Percentiles rank a stretch among this genome's conserved stretches.
These are phyloP conservation scores for Tetrax tetrax DNA, from an alignment of 2,113 vertebrate genomes.

Conservation along the genomic window DNA sequence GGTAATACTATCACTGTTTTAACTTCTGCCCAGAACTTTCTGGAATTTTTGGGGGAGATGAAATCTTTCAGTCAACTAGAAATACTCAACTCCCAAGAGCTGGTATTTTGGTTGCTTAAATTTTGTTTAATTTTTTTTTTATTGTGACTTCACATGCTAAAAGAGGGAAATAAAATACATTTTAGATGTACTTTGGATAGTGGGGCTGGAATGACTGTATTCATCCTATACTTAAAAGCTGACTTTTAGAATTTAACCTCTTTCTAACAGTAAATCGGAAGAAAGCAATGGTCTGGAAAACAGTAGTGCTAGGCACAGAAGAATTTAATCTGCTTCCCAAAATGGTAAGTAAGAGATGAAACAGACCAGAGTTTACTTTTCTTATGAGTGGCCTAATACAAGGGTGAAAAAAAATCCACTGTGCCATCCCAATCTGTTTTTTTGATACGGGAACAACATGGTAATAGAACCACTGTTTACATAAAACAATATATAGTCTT, in stretches of 20 bases:
- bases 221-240: neutral
- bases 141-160: neutral
- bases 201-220: neutral
- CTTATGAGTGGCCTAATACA: neutral
- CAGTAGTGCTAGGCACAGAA: constrained; percentile 55
- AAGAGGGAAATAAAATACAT: neutral
- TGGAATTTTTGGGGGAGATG: neutral
- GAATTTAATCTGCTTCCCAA: constrained; percentile 29
- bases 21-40: neutral
- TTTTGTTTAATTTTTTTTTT: neutral
- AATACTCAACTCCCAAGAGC: no score
- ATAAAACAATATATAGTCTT: neutral
- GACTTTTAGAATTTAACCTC: neutral
- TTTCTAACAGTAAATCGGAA: constrained; percentile 69
- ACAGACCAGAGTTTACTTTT: neutral
- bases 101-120: neutral
- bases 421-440: neutral
- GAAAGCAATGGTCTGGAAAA: constrained; percentile 47
- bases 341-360: neutral
- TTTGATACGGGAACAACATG: neutral
- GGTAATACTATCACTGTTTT: neutral
- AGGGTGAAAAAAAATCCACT: neutral
- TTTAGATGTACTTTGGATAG: neutral
- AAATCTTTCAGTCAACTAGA: no score
- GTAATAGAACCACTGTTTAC: neutral